phyloP scores from a whole-genome alignment of 2,113 vertebrate species.

The Sebastes fasciatus region DNA sequence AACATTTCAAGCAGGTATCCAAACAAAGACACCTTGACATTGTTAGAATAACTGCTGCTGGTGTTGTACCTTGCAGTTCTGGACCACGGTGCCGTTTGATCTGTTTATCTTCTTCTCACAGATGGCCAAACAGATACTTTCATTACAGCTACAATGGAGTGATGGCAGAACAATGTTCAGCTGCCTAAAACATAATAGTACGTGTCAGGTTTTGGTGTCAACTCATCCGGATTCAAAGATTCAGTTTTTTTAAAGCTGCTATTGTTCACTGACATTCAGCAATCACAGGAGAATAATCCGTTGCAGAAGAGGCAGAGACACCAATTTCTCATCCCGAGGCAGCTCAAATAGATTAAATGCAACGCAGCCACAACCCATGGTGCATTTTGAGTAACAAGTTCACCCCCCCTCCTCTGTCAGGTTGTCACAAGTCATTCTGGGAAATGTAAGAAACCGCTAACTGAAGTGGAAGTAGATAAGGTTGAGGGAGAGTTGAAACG shows the following conservation, averaged over 20 bases:
- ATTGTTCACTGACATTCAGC: slow-evolving; percentile 38
- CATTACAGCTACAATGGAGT: background rate
- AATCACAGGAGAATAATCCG: slow-evolving; percentile 38
- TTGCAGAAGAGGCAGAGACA: slow-evolving; percentile 24
- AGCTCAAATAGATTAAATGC: slow-evolving; percentile 40
- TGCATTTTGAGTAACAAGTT: slow-evolving; percentile 43
- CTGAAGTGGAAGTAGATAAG: slow-evolving; percentile 37
- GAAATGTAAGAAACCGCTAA: slow-evolving; percentile 20
- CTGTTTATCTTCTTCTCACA: slow-evolving; percentile 6
- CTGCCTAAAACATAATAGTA: slow-evolving; percentile 11
- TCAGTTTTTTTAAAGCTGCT: slow-evolving; percentile 7
- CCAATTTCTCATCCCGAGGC: slow-evolving; percentile 29
- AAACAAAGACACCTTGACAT: background rate
- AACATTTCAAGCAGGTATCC: slow-evolving; percentile 5
- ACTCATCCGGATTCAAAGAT: slow-evolving; percentile 5
- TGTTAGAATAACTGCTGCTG: background rate
- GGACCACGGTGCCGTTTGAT: slow-evolving; percentile 12
- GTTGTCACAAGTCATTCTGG: slow-evolving; percentile 24
- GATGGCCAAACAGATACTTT: slow-evolving; percentile 26
- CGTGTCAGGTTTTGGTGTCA: slow-evolving; percentile 43
- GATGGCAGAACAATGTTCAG: slow-evolving; percentile 39
- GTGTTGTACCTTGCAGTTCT: background rate
- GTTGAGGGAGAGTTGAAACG: slow-evolving; percentile 4
- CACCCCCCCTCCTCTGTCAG: slow-evolving; percentile 21
- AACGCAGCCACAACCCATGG: slow-evolving; percentile 1